A percentile compares a stretch with the other conserved stretches of the same genome.
phyloP scores from a whole-genome alignment of 2,113 vertebrate genomes.

The Bolborhynchus lineola region DNA sequence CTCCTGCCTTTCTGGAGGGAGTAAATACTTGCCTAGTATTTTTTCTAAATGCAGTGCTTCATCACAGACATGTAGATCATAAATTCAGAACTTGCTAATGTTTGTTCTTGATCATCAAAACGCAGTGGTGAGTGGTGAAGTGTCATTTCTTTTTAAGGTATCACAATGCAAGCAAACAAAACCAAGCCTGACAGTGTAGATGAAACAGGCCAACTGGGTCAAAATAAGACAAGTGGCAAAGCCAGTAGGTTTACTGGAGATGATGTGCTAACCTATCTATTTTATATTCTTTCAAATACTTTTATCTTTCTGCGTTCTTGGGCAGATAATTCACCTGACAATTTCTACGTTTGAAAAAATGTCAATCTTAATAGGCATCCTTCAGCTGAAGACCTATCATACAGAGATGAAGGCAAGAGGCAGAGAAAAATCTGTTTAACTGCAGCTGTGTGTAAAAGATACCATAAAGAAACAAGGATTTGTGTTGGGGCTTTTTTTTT shows the following conservation, averaged over 20 bases:
- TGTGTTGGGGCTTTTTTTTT: neutral
- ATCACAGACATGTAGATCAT: neutral
- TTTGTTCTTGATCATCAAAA: neutral
- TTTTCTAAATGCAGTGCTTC: neutral
- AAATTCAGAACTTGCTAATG: neutral
- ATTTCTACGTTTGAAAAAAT: conserved; percentile 10
- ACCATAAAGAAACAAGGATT: neutral
- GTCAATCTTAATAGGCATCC: neutral
- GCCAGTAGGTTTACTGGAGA: neutral
- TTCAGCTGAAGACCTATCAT: neutral
- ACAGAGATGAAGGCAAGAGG: neutral
- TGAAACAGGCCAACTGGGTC: neutral
- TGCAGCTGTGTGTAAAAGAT: conserved; percentile 10
- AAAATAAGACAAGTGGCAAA: neutral
- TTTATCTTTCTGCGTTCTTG: neutral
- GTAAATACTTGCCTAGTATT: neutral
- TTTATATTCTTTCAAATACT: neutral
- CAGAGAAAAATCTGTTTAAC: neutral
- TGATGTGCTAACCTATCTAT: neutral
- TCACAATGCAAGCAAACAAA: neutral
- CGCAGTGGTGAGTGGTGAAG: neutral
- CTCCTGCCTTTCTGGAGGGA: neutral
- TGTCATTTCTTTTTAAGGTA: neutral
- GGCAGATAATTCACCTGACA: neutral
- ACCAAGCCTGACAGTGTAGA: neutral